Conservation (phyloP, 1,140 invertebrate genomes). For the Archegozetes longisetosus region DNA sequence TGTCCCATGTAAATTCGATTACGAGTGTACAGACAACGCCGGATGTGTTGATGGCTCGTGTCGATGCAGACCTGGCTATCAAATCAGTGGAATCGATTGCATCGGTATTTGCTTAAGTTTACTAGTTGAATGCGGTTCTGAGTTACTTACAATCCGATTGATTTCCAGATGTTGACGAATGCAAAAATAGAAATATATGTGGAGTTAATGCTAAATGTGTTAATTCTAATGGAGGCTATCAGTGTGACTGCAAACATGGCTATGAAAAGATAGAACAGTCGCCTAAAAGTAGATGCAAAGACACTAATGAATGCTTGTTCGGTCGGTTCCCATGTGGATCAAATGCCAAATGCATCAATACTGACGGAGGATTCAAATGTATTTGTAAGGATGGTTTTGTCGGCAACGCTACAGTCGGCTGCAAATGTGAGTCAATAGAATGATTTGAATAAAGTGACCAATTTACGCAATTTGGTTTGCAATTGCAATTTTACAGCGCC, state of each 20-base stretch:
- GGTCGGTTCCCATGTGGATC: constrained; percentile 58
- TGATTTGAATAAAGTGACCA: too few relatives aligned
- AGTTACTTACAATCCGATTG: background rate
- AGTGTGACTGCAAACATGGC: constrained; percentile 70
- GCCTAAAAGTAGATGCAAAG: constrained; percentile 46
- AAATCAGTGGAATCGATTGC: constrained; percentile 31
- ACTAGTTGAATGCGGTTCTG: background rate
- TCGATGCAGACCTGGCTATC: constrained; percentile 14
- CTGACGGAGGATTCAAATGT: constrained; percentile 37
- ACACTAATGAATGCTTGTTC: constrained; percentile 66
- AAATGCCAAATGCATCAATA: constrained; percentile 78
- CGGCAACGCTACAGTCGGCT: constrained; percentile 25
- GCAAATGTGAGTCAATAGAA: constrained; percentile 26
- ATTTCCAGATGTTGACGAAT: constrained; percentile 49
- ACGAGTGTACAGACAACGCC: constrained; percentile 15
- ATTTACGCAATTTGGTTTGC: too few relatives aligned
- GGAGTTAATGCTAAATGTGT: constrained; percentile 61
- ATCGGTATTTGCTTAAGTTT: constrained; percentile 17
- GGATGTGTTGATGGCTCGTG: constrained; percentile 11
- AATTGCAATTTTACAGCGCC: constrained; percentile 40
- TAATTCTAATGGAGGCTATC: constrained; percentile 65
- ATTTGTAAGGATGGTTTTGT: constrained; percentile 27
- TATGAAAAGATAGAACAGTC: constrained; percentile 34
- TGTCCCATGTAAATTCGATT: constrained; percentile 10
- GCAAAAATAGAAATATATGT: constrained; percentile 47